Evolutionary conservation across 1,140 invertebrate genomes (phyloP).

Genomic region (Sinella curviseta): DNA sequence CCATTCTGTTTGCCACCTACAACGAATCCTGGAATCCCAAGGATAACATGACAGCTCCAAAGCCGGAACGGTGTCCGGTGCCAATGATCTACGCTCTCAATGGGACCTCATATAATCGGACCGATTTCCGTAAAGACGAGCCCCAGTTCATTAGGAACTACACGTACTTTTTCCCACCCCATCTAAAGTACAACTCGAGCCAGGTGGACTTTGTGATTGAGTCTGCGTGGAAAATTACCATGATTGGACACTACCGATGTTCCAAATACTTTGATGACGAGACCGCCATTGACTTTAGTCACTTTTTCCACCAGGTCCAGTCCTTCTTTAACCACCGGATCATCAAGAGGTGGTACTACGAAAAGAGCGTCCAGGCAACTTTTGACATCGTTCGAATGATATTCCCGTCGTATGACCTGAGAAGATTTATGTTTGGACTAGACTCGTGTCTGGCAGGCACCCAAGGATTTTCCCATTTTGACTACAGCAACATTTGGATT

Average conservation of each 20-base stretch:
- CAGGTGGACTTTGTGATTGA: constrained; percentile 11
- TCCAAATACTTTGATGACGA: neutral
- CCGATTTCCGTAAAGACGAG: neutral
- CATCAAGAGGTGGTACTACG: neutral
- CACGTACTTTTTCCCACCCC: neutral
- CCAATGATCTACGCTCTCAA: neutral
- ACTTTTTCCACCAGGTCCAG: constrained; percentile 6
- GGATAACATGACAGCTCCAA: neutral
- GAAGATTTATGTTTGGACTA: constrained; percentile 5
- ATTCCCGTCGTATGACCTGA: constrained; percentile 2
- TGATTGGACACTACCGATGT: constrained; percentile 15
- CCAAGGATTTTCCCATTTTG: neutral
- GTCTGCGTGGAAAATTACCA: neutral
- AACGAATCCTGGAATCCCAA: neutral
- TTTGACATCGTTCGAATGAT: neutral
- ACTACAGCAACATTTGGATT: neutral
- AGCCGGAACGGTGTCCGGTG: neutral
- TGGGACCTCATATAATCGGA: neutral
- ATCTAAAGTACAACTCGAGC: neutral
- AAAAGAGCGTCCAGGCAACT: neutral
- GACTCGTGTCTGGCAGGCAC: neutral
- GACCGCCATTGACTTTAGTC: neutral
- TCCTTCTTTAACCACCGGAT: neutral
- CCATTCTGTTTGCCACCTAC: neutral
- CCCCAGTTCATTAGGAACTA: neutral